Conservation (phyloP, 2,797 vertebrate genomes). For the Lacerta viridis region DNA sequence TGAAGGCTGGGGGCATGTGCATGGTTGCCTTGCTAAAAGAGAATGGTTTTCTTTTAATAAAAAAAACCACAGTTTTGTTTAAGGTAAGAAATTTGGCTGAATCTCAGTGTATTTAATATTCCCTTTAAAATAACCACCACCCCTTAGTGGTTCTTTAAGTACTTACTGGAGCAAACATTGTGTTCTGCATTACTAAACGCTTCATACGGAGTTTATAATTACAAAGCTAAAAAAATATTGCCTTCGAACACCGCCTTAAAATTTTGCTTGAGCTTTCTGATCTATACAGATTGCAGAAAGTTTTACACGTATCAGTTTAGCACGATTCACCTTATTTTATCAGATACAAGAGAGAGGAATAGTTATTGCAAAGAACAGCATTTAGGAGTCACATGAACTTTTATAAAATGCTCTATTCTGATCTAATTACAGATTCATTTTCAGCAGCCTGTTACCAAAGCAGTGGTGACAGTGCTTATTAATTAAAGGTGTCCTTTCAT, state of each 20-base stretch:
- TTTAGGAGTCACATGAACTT: slow-evolving; percentile 65
- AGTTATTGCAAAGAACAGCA: slow-evolving; percentile 44
- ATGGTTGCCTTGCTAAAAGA: neutral
- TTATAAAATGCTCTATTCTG: slow-evolving; percentile 59
- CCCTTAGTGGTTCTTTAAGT: neutral
- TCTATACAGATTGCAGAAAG: neutral
- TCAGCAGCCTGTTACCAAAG: slow-evolving; percentile 70
- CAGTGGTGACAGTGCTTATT: slow-evolving; percentile 68
- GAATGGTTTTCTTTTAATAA: neutral
- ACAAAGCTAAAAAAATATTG: neutral
- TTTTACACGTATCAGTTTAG: slow-evolving; percentile 13
- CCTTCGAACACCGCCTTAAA: neutral
- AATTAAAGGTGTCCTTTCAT: slow-evolving; percentile 78
- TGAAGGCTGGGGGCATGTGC: neutral
- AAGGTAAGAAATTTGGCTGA: neutral
- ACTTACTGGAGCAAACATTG: neutral
- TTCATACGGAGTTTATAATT: neutral
- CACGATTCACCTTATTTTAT: slow-evolving; percentile 39
- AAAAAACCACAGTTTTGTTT: neutral
- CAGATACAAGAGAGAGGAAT: slow-evolving; percentile 38
- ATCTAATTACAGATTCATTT: slow-evolving; percentile 74
- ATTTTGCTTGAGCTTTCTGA: neutral
- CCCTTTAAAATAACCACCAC: neutral
- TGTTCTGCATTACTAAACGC: slow-evolving; percentile 3
- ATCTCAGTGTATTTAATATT: slow-evolving; percentile 6